These are phyloP conservation scores for Lithophane leautieri DNA, from an alignment of 2,888 invertebrate species.

Conservation along the genomic window DNA sequence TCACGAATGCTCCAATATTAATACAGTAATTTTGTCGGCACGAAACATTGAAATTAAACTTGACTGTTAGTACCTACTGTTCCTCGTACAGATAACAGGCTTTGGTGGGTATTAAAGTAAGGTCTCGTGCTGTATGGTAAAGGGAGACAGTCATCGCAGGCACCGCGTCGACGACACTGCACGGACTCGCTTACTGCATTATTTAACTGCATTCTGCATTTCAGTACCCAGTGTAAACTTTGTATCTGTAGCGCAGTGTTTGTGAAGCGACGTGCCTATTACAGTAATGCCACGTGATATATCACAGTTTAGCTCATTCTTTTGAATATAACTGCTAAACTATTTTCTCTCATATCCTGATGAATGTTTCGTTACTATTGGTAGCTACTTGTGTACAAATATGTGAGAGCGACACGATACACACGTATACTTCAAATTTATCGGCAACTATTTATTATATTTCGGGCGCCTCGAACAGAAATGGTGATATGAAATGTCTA, in stretches of 20 bases:
- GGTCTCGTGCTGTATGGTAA: slow-evolving; percentile 69
- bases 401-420: slow-evolving; percentile 50
- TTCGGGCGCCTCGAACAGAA: slow-evolving; percentile 55
- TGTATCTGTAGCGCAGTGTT: slow-evolving; percentile 47
- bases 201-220: slow-evolving; percentile 75
- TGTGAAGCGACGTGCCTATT: slow-evolving; percentile 40
- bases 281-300: slow-evolving; percentile 21
- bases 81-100: slow-evolving; percentile 35
- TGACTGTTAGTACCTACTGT: slow-evolving; percentile 25
- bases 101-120: slow-evolving; percentile 61
- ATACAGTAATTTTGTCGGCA: slow-evolving; percentile 51
- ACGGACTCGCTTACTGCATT: slow-evolving; percentile 70
- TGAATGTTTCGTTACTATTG: slow-evolving; percentile 11
- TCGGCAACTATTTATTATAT: slow-evolving; percentile 59
- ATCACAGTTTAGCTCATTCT: slow-evolving; percentile 23
- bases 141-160: slow-evolving; percentile 60
- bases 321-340: slow-evolving; percentile 19
- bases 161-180: slow-evolving; percentile 58
- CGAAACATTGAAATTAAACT: slow-evolving; percentile 35
- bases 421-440: slow-evolving; percentile 51
- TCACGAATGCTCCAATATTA: slow-evolving; percentile 55
- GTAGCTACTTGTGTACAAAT: slow-evolving; percentile 16
- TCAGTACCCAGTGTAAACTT: slow-evolving; percentile 45
- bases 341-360: slow-evolving; percentile 16
- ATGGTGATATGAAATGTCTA: slow-evolving; percentile 64